phyloP scores from a whole-genome alignment of 2,797 vertebrate species.

The Syngnathus rostellatus region DNA sequence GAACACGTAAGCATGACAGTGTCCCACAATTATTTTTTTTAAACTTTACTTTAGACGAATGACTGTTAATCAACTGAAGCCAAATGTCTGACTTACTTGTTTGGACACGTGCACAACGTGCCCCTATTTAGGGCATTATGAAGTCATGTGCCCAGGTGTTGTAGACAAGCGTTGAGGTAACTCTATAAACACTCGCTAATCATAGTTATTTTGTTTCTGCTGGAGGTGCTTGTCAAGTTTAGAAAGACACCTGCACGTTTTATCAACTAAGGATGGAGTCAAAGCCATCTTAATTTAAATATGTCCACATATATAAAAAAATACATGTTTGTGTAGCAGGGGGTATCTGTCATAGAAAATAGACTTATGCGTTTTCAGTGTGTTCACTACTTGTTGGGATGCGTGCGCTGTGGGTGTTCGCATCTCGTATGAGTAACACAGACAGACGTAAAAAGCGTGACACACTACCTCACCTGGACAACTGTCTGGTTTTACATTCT shows the following conservation, averaged over 20 bases:
- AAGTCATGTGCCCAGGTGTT: constrained; percentile 37
- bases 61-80: constrained; percentile 8
- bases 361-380: constrained; percentile 5
- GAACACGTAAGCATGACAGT: no score
- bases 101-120: neutral
- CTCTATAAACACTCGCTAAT: constrained; percentile 24
- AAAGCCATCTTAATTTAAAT: neutral
- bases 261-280: neutral
- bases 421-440: constrained; percentile 49
- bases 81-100: neutral
- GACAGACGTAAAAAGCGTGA: constrained; percentile 18
- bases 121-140: constrained; percentile 5
- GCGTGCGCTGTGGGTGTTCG: constrained; percentile 18
- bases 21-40: no score
- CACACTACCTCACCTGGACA: constrained; percentile 38
- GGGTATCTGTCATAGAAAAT: no score
- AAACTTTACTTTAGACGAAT: constrained; percentile 9
- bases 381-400: constrained; percentile 29
- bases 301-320: neutral
- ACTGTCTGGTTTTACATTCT: constrained; percentile 45
- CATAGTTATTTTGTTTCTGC: neutral
- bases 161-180: constrained; percentile 36
- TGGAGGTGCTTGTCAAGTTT: neutral
- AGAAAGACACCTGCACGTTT: neutral
- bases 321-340: neutral